These are phyloP conservation scores for Phalacrocorax brasilianus DNA, from an alignment of 2,113 vertebrate species.

Conservation along the genomic window DNA sequence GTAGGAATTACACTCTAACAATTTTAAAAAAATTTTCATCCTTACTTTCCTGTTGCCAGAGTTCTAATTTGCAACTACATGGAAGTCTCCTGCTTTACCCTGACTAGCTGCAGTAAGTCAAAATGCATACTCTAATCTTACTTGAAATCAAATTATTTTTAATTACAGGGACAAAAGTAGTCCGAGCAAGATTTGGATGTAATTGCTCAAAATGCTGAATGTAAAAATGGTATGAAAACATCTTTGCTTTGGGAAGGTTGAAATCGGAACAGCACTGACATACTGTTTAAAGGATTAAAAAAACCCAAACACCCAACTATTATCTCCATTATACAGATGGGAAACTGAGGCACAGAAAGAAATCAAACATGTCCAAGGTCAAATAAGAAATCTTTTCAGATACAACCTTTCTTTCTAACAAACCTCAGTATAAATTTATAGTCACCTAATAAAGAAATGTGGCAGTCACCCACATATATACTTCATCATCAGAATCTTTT, in stretches of 20 bases:
- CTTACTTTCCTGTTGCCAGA: not conserved
- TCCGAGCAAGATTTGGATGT: not conserved
- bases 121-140: not conserved
- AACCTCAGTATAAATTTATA: not conserved
- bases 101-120: not conserved
- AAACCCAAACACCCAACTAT: not conserved
- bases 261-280: not conserved
- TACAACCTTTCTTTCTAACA: not conserved
- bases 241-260: not conserved
- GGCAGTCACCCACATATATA: not conserved
- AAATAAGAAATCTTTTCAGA: not conserved
- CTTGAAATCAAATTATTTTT: not conserved
- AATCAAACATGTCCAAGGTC: not conserved
- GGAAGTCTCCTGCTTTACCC: not conserved
- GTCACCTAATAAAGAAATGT: not conserved
- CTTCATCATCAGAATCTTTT: not conserved
- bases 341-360: constrained; percentile 1
- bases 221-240: not conserved
- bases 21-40: not conserved
- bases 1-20: not conserved
- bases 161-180: not conserved
- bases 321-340: constrained; percentile 20
- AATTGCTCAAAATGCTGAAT: not conserved
- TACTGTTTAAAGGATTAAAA: not conserved
- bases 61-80: not conserved